Percentiles rank a stretch among this genome's conserved stretches.
phyloP scores from a whole-genome alignment of 2,888 invertebrate species.

The Andrena haemorrhoa region DNA sequence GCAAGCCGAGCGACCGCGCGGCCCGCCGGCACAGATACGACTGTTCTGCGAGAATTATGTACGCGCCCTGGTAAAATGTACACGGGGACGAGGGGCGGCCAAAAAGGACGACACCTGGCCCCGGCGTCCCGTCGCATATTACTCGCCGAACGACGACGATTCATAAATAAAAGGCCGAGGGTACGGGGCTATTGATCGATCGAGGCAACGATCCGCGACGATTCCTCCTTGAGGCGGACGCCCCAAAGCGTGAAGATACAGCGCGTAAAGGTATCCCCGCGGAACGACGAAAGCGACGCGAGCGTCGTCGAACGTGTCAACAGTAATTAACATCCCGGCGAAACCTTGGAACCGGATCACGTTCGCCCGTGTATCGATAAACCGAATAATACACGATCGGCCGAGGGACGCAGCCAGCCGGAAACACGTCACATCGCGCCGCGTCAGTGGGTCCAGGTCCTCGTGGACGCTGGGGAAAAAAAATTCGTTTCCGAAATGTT shows the following conservation, averaged over 20 bases:
- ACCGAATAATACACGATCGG: constrained; percentile 60
- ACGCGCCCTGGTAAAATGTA: constrained; percentile 32
- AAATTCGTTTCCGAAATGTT: constrained; percentile 54
- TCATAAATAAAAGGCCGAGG: constrained; percentile 3
- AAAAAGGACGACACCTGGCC: constrained; percentile 21
- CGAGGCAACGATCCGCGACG: constrained; percentile 9
- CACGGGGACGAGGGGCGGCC: constrained; percentile 24
- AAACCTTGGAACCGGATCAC: constrained; percentile 41
- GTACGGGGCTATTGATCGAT: constrained; percentile 27
- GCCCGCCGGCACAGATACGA: constrained; percentile 35
- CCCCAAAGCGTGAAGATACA: constrained; percentile 43
- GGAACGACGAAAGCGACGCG: constrained; percentile 16
- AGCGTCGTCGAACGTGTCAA: constrained; percentile 50
- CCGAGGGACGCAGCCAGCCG: constrained; percentile 44
- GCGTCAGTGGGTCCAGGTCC: constrained; percentile 38
- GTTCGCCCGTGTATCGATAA: constrained; percentile 62
- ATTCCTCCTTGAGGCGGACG: neutral
- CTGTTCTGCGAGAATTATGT: constrained; percentile 38
- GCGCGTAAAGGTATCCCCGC: constrained; percentile 32
- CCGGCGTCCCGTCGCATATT: neutral
- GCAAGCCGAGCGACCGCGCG: constrained; percentile 49
- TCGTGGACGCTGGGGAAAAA: constrained; percentile 28
- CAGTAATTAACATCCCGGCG: constrained; percentile 58
- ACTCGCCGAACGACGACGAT: neutral
- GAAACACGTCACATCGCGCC: constrained; percentile 65